These are phyloP conservation scores for Sandelia bainsii DNA, from an alignment of 2,797 vertebrate genomes.

Conservation along the genomic window DNA sequence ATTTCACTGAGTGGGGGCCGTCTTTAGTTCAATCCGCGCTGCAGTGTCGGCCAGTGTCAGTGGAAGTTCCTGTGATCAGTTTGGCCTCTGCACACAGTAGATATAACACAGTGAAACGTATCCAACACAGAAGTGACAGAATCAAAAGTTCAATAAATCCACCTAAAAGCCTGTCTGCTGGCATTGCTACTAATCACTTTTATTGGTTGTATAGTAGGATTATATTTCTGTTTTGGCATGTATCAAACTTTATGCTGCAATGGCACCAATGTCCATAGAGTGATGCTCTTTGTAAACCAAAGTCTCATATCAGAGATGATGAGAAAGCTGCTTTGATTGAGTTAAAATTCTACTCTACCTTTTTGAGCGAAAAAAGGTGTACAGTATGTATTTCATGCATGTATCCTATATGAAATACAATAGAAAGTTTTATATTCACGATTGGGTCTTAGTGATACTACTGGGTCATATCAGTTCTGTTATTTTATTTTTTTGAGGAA, in stretches of 20 bases:
- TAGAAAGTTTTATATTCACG: constrained; percentile 39
- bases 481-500: not conserved
- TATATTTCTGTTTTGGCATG: constrained; percentile 60
- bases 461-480: constrained; percentile 28
- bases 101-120: constrained; percentile 72
- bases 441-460: constrained; percentile 41
- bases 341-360: constrained; percentile 51
- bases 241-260: constrained; percentile 44
- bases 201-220: constrained; percentile 54
- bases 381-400: constrained; percentile 68
- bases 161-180: constrained; percentile 52
- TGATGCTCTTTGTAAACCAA: constrained; percentile 53
- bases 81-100: constrained; percentile 67
- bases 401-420: constrained; percentile 62
- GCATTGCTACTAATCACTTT: constrained; percentile 71
- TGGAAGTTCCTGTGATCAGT: constrained; percentile 74
- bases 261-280: constrained; percentile 47
- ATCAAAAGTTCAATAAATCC: constrained; percentile 29
- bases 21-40: constrained; percentile 36
- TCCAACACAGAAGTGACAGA: constrained; percentile 53
- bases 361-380: constrained; percentile 46
- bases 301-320: constrained; percentile 46
- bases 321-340: constrained; percentile 55
- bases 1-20: constrained; percentile 66
- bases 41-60: constrained; percentile 42